Conservation (phyloP, 2,113 vertebrate genomes). For the Paratilapia polleni region DNA sequence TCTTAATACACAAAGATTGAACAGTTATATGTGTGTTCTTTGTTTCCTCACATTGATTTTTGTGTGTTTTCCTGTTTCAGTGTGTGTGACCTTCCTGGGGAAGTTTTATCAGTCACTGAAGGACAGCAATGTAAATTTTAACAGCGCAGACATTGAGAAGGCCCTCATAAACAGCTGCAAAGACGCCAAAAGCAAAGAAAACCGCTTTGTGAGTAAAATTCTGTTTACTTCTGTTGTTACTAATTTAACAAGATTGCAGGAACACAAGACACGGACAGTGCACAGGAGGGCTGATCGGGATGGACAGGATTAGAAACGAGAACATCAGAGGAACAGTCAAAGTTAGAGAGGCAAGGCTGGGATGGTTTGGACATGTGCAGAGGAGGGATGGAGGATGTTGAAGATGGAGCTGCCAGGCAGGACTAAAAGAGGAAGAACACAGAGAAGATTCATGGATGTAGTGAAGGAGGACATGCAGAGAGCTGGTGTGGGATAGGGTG, state of each 20-base stretch:
- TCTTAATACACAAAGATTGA: not conserved
- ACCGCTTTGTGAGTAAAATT: slow-evolving; percentile 91
- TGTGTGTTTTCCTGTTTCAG: slow-evolving; percentile 73
- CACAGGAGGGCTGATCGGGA: too few species aligned
- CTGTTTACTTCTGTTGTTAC: too few species aligned
- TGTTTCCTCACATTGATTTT: not conserved
- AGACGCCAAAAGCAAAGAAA: slow-evolving; percentile 94
- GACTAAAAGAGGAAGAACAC: accelerated
- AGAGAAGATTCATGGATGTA: not conserved
- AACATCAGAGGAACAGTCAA: accelerated
- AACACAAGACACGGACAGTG: too few species aligned
- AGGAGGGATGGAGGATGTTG: not conserved
- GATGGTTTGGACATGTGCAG: not conserved
- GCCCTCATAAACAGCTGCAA: slow-evolving; percentile 87
- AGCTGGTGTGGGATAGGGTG: not conserved
- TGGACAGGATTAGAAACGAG: not conserved
- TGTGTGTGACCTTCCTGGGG: slow-evolving; percentile 91
- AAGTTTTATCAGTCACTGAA: slow-evolving; percentile 91
- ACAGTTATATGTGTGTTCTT: not conserved
- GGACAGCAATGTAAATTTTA: slow-evolving; percentile 85
- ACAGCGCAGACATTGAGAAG: slow-evolving; percentile 86
- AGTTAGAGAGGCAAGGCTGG: not conserved
- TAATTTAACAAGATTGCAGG: not conserved
- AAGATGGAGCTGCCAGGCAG: too few species aligned
- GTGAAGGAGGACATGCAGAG: not conserved